Evolutionary conservation across 37 sponge, comb jelly and placozoan species (phyloP), one percentile per base, ranked within the genome.

Genomic region (Agelas oroides): DNA sequence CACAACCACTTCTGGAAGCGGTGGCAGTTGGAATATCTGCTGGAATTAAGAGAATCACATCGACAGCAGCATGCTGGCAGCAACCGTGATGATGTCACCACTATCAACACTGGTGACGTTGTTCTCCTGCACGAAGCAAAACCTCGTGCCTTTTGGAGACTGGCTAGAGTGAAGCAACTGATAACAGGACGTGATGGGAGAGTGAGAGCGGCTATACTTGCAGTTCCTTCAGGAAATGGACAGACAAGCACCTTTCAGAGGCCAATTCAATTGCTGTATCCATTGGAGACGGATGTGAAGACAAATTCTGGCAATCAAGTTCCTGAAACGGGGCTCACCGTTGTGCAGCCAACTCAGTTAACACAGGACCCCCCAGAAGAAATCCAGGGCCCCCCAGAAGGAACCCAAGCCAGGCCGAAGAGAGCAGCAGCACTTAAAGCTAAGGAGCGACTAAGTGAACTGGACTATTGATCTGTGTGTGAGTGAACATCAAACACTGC

Each of bases 1-100:
- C 21, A 57, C 8, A 59, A 59, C 62, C 62, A 76, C 52, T 83
- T 83, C 36, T 83, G 83, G 83, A 59, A 71, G 20, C 62, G 83
- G 37, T 83, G 83, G 83, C 40, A 52, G 30, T n/a, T 17, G 0
- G 83, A 83, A 28, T 72, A 83, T 53, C 65, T 83, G 14, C 25
- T 15, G 24, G 83, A 83, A 58, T 62, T 83, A 24, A 21, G 73
- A 37, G 73, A 72, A 8, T 38, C 30, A 2, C 32, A 33, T 28
- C 32, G 77, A 15, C n/a, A 57, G 3, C 71, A 36, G 6, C 20
- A 66, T 30, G 71, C 35, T 12, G 38, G 38, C 1, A 37, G 8
- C 71, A n/a, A 14, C 68, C 13, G 20, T 27, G 27, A 70, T 70
- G 38, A 6, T 21, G 5, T 11, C 3, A 12, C 5, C 11, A 14